Percentiles rank a stretch among this genome's conserved stretches.
Evolutionary conservation across 2,888 invertebrate genomes (phyloP).

Genomic region (Plagodis dolabraria): DNA sequence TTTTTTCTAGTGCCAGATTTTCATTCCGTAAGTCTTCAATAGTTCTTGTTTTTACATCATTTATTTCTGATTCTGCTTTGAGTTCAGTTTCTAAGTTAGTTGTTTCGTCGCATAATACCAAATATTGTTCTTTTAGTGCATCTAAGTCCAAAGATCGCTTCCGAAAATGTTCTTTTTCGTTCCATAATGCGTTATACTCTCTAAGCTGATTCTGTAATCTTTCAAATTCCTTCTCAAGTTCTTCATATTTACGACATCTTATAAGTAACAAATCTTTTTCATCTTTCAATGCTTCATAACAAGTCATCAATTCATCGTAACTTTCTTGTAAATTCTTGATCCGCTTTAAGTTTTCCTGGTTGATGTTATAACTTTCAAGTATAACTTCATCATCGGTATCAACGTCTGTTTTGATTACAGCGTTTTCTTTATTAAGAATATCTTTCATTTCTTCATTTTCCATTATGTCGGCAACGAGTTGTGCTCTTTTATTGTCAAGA

Average conservation of each 20-base stretch:
- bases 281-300: constrained; percentile 69
- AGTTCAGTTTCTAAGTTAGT: constrained; percentile 66
- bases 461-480: constrained; percentile 77
- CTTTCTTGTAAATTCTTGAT: constrained; percentile 69
- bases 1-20: constrained; percentile 64
- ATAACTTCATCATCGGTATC: constrained; percentile 43
- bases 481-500: constrained; percentile 66
- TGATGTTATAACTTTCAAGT: constrained; percentile 56
- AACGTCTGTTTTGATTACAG: constrained; percentile 37
- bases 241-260: constrained; percentile 61
- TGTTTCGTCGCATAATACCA: constrained; percentile 71
- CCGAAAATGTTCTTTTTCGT: constrained; percentile 73
- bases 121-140: constrained; percentile 67
- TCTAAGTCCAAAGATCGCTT: constrained; percentile 71
- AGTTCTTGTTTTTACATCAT: constrained; percentile 59
- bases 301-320: constrained; percentile 68
- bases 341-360: constrained; percentile 65
- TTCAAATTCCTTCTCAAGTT: constrained; percentile 66
- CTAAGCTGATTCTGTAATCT: constrained; percentile 57
- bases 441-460: constrained; percentile 75
- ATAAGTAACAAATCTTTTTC: constrained; percentile 62
- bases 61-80: constrained; percentile 73
- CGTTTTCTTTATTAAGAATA: constrained; percentile 62
- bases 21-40: constrained; percentile 64
- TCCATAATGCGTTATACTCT: constrained; percentile 71